These are phyloP conservation scores for Podocnemis expansa DNA, from an alignment of 2,113 vertebrate species.

Conservation along the genomic window DNA sequence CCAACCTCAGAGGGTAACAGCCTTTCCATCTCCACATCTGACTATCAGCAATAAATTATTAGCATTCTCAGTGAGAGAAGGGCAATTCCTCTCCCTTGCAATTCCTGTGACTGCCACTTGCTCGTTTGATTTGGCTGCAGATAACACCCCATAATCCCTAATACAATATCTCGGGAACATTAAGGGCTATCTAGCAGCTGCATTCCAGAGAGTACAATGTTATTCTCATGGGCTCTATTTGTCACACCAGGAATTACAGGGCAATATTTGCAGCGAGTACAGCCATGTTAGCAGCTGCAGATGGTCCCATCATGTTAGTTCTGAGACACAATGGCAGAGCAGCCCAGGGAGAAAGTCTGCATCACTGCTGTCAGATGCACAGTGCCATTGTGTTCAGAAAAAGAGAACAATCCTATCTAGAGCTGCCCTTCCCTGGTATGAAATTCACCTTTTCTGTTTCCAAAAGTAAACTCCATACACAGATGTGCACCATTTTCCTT, in stretches of 20 bases:
- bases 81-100: neutral
- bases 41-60: neutral
- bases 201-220: neutral
- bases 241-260: neutral
- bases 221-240: neutral
- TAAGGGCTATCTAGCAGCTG: neutral
- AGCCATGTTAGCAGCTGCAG: neutral
- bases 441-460: neutral
- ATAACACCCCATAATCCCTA: neutral
- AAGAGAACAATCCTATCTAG: fast-evolving
- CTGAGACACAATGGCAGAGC: neutral
- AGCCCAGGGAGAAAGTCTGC: neutral
- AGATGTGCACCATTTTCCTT: neutral
- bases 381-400: neutral
- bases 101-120: neutral
- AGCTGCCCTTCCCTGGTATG: neutral
- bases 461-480: neutral
- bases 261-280: neutral
- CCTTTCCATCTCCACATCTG: neutral
- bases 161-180: fast-evolving
- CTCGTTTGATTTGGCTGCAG: neutral
- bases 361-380: neutral
- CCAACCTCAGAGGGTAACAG: neutral
- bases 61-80: neutral
- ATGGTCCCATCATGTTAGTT: neutral